Base-by-base conservation (phyloP, 1,140 invertebrate genomes). In the Drosophila asahinai region DNA sequence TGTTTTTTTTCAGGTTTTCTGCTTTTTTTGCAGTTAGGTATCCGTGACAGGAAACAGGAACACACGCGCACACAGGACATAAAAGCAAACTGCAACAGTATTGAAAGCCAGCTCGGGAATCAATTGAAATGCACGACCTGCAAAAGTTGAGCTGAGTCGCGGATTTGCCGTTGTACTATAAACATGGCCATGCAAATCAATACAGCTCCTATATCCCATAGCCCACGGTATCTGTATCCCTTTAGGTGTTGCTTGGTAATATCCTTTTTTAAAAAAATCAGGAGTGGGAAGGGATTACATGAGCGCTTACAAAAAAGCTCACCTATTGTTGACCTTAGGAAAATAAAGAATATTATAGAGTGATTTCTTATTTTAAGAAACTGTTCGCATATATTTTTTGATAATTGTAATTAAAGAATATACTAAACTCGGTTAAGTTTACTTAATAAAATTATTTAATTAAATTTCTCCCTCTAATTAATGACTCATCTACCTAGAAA, bases 141-240 rank as follows among this genome's bases (percentile, higher is more conserved):
- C 62, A 61, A 82, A 82, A 82, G 73, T 82, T 82, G 62, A 59
- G 54, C 65, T 55, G 71, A 83, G 54, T 71, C 58, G 84, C 76
- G 80, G 77, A 80, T 86, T 86, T 83, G 67, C 84, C 54, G 77
- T 86, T 86, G 83, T 80, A 74, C 74, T 54, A 80, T 77, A 76
- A 87, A 87, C 83, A 87, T 57, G 83, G 72, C 45, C 64, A 83
- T 73, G 80, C 40, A 77, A 83, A 83, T 87, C 83, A 83, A 87
- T 86, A 77, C 75, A 36, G 58, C 75, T 72, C 12, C 51, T 36
- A 43, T 47, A 45, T 42, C 33, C 48, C 42, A 14, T 45, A 38
- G 25, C 27, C 36, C 62, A 45, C 33, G 15, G 19, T 58, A 45
- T 68, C 27, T 17, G 19, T 17, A n/a, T 60, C 33, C 17, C 30